These are phyloP conservation scores for Rhyzopertha dominica DNA, from an alignment of 1,140 invertebrate genomes.

Conservation along the genomic window DNA sequence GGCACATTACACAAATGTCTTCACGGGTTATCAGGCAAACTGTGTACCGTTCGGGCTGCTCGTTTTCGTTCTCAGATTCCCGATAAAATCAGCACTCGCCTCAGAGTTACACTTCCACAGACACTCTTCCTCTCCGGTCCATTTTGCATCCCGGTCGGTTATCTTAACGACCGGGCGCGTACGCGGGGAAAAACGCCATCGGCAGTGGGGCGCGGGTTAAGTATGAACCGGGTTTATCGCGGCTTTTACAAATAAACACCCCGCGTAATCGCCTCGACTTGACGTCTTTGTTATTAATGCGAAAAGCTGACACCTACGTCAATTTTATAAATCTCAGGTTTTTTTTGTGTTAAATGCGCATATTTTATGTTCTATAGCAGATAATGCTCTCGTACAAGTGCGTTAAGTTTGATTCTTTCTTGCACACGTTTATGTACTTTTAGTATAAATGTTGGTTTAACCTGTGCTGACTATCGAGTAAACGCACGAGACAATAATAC, in stretches of 20 bases:
- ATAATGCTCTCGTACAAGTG: too few relatives aligned
- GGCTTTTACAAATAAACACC: slow-evolving; percentile 19
- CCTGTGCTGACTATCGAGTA: too few relatives aligned
- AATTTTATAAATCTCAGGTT: too few relatives aligned
- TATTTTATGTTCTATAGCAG: too few relatives aligned
- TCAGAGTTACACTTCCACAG: slow-evolving; percentile 12
- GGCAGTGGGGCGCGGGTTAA: slow-evolving; percentile 6
- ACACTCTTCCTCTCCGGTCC: slow-evolving; percentile 14
- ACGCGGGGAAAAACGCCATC: slow-evolving; percentile 8
- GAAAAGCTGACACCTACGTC: too few relatives aligned
- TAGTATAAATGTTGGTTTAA: too few relatives aligned
- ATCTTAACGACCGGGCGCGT: slow-evolving; percentile 17
- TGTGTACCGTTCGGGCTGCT: slow-evolving; percentile 12
- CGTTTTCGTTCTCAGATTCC: slow-evolving; percentile 3
- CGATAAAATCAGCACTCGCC: slow-evolving; percentile 15
- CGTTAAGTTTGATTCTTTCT: too few relatives aligned
- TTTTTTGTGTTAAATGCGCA: too few relatives aligned
- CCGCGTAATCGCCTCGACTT: slow-evolving; percentile 13
- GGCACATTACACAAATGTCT: slow-evolving; percentile 16
- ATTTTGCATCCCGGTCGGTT: slow-evolving; percentile 20
- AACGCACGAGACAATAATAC: too few relatives aligned
- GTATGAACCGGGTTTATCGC: slow-evolving; percentile 11
- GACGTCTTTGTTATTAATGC: too few relatives aligned
- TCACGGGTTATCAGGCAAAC: slow-evolving; percentile 17
- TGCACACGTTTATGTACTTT: too few relatives aligned